Base-by-base conservation (phyloP, 2,113 vertebrate species). In the Mionectes macconnelli region DNA sequence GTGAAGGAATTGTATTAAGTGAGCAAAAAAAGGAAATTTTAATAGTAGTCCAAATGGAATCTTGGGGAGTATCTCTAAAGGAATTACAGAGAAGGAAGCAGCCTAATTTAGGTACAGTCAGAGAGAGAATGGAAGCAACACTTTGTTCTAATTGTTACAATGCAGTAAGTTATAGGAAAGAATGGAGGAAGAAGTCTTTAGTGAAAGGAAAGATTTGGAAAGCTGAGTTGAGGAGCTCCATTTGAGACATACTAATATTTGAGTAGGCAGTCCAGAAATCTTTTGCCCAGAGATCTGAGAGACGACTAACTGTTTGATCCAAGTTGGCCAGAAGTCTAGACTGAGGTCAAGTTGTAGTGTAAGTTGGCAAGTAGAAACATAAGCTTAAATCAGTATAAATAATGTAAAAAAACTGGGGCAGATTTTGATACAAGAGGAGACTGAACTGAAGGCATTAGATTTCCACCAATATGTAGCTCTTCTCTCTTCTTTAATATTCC, bases 401-500 rank as follows among this genome's bases (percentile, higher is more conserved):
- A 57, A 74, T 40, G 9, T 50, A 31, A 77, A 42, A 35, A n/a
- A 84, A 50, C 14, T 5, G 83, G 44, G 28, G 31, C 35, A 78
- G 39, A 86, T 66, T 91, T 23, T 88, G 35, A 30, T 47, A 64
- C 47, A 50, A 72, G n/a, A 81, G n/a, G 13, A 95, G 63, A 31
- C n/a, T 52, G 23, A 6, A 44, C 70, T 68, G 39, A 81, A 67
- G n/a, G 30, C 50, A 62, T 82, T 89, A 8, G 14, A 13, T 84
- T 85, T 94, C 53, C 30, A 72, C 44, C 39, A 67, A 28, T 76
- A 40, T 15, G 44, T 22, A 83, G 22, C 42, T 63, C 19, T 78
- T 85, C 57, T 62, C 33, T 92, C 28, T 35, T 78, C 39, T 87
- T 96, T 94, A 75, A 52, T 94, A 90, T 92, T 85, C 79, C 35